A percentile compares a stretch with the other conserved stretches of the same genome.
Conservation (phyloP, 2,797 vertebrate species). For the Fundulus diaphanus region DNA sequence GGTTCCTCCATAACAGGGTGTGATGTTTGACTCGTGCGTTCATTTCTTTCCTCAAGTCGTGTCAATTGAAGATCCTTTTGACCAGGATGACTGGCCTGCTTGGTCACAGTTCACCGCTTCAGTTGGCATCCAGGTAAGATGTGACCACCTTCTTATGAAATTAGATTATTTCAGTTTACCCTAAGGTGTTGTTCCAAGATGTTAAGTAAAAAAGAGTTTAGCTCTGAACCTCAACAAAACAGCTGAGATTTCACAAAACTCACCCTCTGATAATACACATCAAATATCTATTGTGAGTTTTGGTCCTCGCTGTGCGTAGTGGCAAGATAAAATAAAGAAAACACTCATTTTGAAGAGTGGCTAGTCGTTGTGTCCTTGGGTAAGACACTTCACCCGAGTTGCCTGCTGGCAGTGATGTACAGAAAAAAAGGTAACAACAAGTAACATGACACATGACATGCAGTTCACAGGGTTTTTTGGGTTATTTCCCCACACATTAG, state of each 20-base stretch:
- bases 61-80: constrained; percentile 95
- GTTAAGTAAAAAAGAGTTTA: not conserved
- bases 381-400: no score
- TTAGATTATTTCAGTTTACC: not conserved
- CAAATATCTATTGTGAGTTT: not conserved
- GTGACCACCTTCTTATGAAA: constrained; percentile 1
- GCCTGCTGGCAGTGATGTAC: no score
- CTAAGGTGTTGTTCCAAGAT: not conserved
- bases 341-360: no score
- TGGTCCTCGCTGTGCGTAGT: no score
- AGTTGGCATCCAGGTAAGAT: constrained; percentile 86
- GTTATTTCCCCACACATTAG: no score
- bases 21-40: constrained; percentile 5
- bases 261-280: not conserved
- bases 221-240: not conserved
- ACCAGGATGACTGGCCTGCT: constrained; percentile 94
- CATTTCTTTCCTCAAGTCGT: constrained; percentile 80
- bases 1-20: not conserved
- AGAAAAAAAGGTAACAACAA: no score
- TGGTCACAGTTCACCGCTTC: constrained; percentile 92
- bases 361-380: no score
- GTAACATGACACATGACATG: no score
- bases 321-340: no score
- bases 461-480: no score
- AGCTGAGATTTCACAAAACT: not conserved